These are phyloP conservation scores for Notolabrus celidotus DNA, from an alignment of 2,797 vertebrate species.

Conservation along the genomic window DNA sequence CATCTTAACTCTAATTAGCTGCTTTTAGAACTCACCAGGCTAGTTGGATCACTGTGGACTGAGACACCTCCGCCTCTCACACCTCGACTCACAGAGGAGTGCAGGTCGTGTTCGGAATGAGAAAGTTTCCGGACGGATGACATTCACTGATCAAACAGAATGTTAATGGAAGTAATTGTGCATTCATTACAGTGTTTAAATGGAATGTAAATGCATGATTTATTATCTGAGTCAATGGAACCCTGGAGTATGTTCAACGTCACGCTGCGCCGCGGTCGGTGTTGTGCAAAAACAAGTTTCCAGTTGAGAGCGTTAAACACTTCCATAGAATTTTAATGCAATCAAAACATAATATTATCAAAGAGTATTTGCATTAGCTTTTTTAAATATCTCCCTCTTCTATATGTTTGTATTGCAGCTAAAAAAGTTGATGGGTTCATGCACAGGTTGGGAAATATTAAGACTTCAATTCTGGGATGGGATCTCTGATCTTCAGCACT, in stretches of 20 bases:
- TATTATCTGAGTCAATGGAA: slow-evolving; percentile 21
- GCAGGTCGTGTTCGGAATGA: slow-evolving; percentile 16
- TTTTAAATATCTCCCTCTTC: neutral
- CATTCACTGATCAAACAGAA: slow-evolving; percentile 30
- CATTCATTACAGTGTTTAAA: slow-evolving; percentile 16
- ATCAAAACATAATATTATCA: neutral
- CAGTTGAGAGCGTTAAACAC: too few species aligned
- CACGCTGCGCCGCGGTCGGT: neutral
- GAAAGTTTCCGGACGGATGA: slow-evolving; percentile 8
- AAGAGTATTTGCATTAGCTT: neutral
- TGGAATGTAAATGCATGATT: slow-evolving; percentile 7
- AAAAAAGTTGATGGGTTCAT: neutral
- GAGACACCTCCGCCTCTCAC: slow-evolving; percentile 31
- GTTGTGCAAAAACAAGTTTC: neutral
- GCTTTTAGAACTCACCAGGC: slow-evolving; percentile 50
- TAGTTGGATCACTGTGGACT: slow-evolving; percentile 26
- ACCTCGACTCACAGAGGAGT: slow-evolving; percentile 24
- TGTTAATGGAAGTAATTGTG: slow-evolving; percentile 12
- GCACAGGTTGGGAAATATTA: neutral
- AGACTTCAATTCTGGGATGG: neutral
- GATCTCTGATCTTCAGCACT: neutral
- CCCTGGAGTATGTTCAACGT: neutral
- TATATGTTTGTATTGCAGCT: neutral
- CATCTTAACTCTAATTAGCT: slow-evolving; percentile 68
- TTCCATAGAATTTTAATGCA: neutral